Conservation (phyloP, 2,113 vertebrate genomes). For the Malurus cyaneus region DNA sequence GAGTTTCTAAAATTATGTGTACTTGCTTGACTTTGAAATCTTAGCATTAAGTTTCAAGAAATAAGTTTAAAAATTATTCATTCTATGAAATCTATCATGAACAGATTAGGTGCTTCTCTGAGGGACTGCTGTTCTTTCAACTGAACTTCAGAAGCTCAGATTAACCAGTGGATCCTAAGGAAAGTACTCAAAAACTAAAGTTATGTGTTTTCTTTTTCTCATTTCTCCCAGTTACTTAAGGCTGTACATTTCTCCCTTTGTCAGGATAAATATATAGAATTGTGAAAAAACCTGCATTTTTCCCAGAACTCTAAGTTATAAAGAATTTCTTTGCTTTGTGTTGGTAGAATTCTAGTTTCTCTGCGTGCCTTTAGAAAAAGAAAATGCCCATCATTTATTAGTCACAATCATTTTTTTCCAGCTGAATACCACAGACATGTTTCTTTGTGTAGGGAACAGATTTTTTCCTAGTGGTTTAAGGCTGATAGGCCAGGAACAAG, state of each 20-base stretch:
- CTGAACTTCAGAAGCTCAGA: neutral
- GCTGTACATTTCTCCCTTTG: neutral
- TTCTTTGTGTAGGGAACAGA: neutral
- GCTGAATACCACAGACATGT: neutral
- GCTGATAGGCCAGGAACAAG: neutral
- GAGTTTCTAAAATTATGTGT: neutral
- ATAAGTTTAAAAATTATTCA: neutral
- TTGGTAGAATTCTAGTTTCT: neutral
- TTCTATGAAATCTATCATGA: neutral
- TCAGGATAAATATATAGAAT: neutral
- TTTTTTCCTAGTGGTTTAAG: neutral
- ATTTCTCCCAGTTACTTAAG: neutral
- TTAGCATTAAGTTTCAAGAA: neutral
- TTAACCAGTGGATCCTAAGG: neutral
- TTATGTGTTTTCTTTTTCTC: neutral
- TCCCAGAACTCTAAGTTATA: neutral
- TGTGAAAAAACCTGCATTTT: neutral
- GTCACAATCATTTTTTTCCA: neutral
- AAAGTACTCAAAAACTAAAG: neutral
- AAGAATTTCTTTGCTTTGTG: neutral
- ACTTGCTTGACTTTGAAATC: neutral
- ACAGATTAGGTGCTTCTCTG: neutral
- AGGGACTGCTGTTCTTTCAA: neutral
- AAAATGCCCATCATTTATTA: neutral
- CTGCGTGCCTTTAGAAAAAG: neutral